Evolutionary conservation across 2,888 invertebrate genomes (phyloP).

Genomic region (Eupithecia pulchellata): DNA sequence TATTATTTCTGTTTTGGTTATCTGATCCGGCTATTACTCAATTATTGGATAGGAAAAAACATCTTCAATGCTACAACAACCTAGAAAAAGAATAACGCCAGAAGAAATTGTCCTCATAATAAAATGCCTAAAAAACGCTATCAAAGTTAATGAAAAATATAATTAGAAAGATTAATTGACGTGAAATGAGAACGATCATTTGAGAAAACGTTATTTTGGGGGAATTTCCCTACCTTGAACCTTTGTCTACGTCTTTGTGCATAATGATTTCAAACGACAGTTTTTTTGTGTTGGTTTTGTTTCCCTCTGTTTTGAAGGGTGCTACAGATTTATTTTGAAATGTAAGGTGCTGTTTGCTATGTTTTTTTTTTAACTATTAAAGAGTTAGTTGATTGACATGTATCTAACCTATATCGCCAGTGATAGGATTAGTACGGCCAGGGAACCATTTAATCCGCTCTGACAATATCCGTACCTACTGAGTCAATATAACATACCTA

Average conservation of each 20-base stretch:
- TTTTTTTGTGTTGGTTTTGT: background rate
- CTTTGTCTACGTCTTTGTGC: constrained; percentile 1
- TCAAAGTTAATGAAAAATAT: constrained; percentile 60
- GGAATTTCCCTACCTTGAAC: constrained; percentile 7
- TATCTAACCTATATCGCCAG: background rate
- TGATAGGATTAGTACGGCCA: background rate
- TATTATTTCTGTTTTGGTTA: background rate
- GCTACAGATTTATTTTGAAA: background rate
- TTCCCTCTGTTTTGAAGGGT: background rate
- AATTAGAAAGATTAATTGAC: constrained; percentile 69
- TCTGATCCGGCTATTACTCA: background rate
- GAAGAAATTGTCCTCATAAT: constrained; percentile 9
- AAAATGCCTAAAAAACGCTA: constrained; percentile 47
- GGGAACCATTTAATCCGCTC: background rate
- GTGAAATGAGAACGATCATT: constrained; percentile 67
- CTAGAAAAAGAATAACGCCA: no score
- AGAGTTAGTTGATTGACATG: background rate
- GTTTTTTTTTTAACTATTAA: background rate
- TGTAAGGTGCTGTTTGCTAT: background rate
- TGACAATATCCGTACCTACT: background rate
- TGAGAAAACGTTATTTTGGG: constrained; percentile 16
- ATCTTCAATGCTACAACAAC: background rate
- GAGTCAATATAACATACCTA: background rate
- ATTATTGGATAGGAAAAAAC: background rate
- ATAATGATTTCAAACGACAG: constrained; percentile 1